Conservation (phyloP, 1,140 invertebrate species). For the honey bee (Apis mellifera) region DNA sequence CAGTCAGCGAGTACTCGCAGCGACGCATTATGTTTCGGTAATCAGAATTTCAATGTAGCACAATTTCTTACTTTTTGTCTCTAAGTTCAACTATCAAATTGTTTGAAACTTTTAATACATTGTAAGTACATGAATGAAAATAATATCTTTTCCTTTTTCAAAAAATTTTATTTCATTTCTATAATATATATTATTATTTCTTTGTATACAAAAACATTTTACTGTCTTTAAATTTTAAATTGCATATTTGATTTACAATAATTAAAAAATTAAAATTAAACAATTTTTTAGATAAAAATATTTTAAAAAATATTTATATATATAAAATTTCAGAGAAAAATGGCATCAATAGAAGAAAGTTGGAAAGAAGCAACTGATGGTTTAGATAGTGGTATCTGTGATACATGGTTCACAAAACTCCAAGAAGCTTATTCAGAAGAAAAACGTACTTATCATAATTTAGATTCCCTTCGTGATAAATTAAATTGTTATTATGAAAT, state of each 20-base stretch:
- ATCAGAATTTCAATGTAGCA: slow-evolving; percentile 40
- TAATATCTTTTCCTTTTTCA: neutral
- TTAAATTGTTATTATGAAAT: slow-evolving; percentile 79
- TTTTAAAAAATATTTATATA: neutral
- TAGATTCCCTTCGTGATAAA: slow-evolving; percentile 80
- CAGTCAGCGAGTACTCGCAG: slow-evolving; percentile 30
- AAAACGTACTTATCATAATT: slow-evolving; percentile 80
- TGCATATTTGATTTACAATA: neutral
- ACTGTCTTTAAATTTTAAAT: neutral
- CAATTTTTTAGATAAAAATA: neutral
- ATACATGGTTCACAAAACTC: slow-evolving; percentile 73
- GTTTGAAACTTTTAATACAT: slow-evolving; percentile 27
- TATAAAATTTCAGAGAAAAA: slow-evolving; percentile 51
- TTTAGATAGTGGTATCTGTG: slow-evolving; percentile 68
- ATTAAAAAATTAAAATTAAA: neutral
- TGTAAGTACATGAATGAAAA: neutral
- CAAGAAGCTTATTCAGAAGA: slow-evolving; percentile 77
- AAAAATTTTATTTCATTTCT: neutral
- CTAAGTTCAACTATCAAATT: slow-evolving; percentile 32
- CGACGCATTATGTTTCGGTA: slow-evolving; percentile 56
- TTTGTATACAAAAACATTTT: neutral
- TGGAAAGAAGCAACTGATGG: slow-evolving; percentile 77
- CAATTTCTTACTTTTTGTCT: slow-evolving; percentile 38
- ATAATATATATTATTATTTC: no score
- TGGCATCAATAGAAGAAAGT: slow-evolving; percentile 76